Percentiles rank a stretch among this genome's conserved stretches.
Evolutionary conservation across 2,888 invertebrate species (phyloP).

Genomic region (Dinocampus coccinellae): DNA sequence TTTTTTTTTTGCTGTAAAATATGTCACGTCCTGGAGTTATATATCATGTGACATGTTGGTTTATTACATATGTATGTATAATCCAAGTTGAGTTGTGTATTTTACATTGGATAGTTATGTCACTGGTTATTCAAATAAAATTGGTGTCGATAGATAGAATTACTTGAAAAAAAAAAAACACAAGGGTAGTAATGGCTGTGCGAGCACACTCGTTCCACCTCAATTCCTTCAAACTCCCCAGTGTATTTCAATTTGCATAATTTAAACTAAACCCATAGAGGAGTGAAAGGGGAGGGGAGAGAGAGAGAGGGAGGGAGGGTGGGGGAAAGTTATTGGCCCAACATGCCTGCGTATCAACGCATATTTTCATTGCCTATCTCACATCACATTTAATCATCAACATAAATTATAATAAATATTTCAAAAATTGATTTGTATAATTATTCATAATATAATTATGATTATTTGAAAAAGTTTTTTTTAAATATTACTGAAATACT

Average conservation of each 20-base stretch:
- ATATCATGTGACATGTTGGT: background rate
- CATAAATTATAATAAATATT: too few relatives aligned
- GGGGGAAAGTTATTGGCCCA: background rate
- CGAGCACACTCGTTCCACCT: background rate
- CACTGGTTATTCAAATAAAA: background rate
- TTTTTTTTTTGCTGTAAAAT: too few relatives aligned
- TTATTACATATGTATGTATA: too few relatives aligned
- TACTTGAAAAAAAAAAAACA: background rate
- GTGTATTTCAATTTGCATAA: background rate
- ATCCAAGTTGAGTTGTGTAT: background rate
- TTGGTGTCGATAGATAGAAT: background rate
- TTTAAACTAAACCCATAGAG: background rate
- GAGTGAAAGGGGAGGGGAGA: too few relatives aligned
- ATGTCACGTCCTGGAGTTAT: background rate
- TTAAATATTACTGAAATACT: too few relatives aligned
- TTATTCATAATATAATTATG: too few relatives aligned
- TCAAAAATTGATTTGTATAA: too few relatives aligned
- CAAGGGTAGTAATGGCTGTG: background rate
- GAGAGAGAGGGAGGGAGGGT: too few relatives aligned
- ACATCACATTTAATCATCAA: too few relatives aligned
- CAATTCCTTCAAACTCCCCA: background rate
- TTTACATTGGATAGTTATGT: background rate
- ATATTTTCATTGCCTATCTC: background rate
- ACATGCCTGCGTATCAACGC: background rate
- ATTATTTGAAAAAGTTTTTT: too few relatives aligned